Evolutionary conservation across 2,113 vertebrate species (phyloP), one percentile per base, ranked within the genome.

Genomic region (Macroglossus sobrinus): DNA sequence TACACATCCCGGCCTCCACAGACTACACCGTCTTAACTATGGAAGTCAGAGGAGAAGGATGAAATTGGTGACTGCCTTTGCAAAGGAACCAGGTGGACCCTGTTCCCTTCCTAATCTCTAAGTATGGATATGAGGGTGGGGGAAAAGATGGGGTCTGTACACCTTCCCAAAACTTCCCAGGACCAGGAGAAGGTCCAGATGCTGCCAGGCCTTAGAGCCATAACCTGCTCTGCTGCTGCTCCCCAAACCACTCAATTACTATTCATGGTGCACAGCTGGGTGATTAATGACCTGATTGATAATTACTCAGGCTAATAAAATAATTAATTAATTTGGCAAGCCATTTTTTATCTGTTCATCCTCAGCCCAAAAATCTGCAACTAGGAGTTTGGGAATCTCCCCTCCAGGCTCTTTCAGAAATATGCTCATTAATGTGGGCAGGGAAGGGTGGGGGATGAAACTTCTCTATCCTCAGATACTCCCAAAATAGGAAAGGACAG

Each of bases 251-350:
- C 45, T 0, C 93, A 86, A 97, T 98, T 97, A 92, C 88, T 97
- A 97, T 97, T 96, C 97, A 95, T 93, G 86, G 95, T 57, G 84
- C 91, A 91, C 96, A 97, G 97, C 95, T 94, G 85, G 96, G 93
- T 97, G 97, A 98, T 97, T 96, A 97, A 98, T 96, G 93, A 63
- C 95, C 96, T 98, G 97, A 97, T 98, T 98, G 97, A 98, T 97
- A 97, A 98, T 98, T 98, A 97, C 97, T 97, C 96, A 96, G 96
- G 96, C 94, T 98, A 98, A 98, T 98, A 98, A 98, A 98, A 98
- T 98, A 97, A 98, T 98, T 98, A 98, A 98, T 98, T 98, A 98
- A 98, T 97, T 97, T 96, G 91, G 95, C 95, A 97, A 98, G 96
- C 89, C 95, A 97, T 98, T 97, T 96, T 96, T 97, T 97, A 96